Conservation (phyloP, 2,113 vertebrate genomes). For the Zootoca vivipara region DNA sequence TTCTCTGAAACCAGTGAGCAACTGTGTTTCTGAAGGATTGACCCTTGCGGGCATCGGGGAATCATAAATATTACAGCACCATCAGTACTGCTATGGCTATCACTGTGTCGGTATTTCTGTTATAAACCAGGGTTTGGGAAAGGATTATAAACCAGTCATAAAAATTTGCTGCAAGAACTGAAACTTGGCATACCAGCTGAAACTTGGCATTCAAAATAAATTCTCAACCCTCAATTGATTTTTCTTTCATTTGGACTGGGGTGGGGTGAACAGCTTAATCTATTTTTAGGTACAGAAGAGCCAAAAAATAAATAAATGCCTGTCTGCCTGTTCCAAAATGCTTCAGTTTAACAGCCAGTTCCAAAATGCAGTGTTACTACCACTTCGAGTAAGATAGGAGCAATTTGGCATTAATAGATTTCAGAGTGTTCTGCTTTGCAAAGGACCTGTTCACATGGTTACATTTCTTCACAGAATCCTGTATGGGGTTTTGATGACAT, state of each 20-base stretch:
- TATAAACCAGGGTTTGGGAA: slow-evolving; percentile 76
- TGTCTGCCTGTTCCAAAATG: slow-evolving; percentile 52
- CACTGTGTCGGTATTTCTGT: slow-evolving; percentile 77
- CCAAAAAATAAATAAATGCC: slow-evolving; percentile 52
- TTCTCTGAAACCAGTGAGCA: slow-evolving; percentile 66
- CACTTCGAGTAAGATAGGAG: slow-evolving; percentile 55
- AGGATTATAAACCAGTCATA: slow-evolving; percentile 77
- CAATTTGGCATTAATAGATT: slow-evolving; percentile 62
- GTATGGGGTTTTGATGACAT: background rate
- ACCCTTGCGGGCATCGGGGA: slow-evolving; percentile 73
- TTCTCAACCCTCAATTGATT: slow-evolving; percentile 56
- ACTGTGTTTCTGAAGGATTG: slow-evolving; percentile 74
- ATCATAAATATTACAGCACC: slow-evolving; percentile 72
- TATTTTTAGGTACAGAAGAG: slow-evolving; percentile 63
- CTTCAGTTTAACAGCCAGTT: slow-evolving; percentile 26
- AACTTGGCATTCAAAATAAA: slow-evolving; percentile 73
- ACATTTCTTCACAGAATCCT: background rate
- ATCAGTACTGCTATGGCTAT: slow-evolving; percentile 70
- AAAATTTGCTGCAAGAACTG: slow-evolving; percentile 77
- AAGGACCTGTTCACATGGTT: background rate
- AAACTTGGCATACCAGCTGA: slow-evolving; percentile 76
- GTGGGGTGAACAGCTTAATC: background rate
- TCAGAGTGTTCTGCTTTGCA: slow-evolving; percentile 37
- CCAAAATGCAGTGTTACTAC: slow-evolving; percentile 45
- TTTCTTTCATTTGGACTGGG: background rate